Evolutionary conservation across 2,797 vertebrate genomes (phyloP), one percentile per base, ranked within the genome.

Genomic region (Hyperoplus immaculatus): DNA sequence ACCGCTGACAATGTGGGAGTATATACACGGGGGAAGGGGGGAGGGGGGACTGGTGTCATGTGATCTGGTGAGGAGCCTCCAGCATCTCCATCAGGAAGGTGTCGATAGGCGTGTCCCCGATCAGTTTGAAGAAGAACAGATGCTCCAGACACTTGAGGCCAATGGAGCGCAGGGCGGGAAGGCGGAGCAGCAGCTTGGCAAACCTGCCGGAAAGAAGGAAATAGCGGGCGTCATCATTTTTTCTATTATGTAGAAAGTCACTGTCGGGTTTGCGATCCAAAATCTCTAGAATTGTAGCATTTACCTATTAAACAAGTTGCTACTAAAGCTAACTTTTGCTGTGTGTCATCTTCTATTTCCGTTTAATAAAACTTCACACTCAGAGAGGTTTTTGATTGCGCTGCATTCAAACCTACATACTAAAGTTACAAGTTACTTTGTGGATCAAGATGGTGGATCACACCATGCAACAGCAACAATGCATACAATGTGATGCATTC

Each of bases 41-140:
- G 78, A 82, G 71, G 77, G 69, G 64, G 69, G 78, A 82, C 91
- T 84, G 67, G 66, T 92, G 95, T 96, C 95, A 96, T 94, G 95
- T 96, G 84, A 95, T 95, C 90, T 94, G 97, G 90, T 98, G 96
- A 0, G 97, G 97, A 0, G 97, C 96, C 91, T 99, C 98, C 83
- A 99, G 90, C 98, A 99, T 99, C 94, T 99, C 98, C 98, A 99
- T 99, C 69, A 99, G 96, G 84, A 99, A 99, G 72, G 97, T 99
- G 96, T 99, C 98, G 0, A 99, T 99, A 41, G 98, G 97, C 1
- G 98, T 99, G 92, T 99, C 97, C 12, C 98, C 98, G 0, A 99
- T 99, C 62, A 99, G 94, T 91, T 99, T 99, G 94, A 99, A 99
- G 95, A 99, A 99, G 93, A 99, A 99, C 47, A 99, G 96, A 90